Evolutionary conservation across 2,888 invertebrate genomes (phyloP).

Genomic region (Subacronicta megacephala): DNA sequence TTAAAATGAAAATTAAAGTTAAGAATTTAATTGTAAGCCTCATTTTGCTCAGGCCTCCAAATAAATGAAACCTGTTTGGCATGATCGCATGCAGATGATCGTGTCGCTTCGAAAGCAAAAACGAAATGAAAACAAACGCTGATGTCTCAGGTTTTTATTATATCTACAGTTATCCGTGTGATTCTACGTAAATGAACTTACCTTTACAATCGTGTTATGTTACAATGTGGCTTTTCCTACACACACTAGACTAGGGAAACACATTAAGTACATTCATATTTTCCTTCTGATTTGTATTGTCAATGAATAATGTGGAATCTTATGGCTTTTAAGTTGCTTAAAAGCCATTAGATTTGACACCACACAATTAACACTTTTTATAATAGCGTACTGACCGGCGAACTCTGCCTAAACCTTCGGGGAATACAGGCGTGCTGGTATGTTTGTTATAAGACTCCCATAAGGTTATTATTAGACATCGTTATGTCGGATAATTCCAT

Average conservation of each 20-base stretch:
- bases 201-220: constrained; percentile 20
- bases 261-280: constrained; percentile 7
- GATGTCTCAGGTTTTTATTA: constrained; percentile 69
- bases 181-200: constrained; percentile 62
- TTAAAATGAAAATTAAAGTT: constrained; percentile 32
- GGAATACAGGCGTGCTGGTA: too few relatives aligned
- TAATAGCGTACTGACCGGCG: too few relatives aligned
- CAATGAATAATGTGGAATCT: too few relatives aligned
- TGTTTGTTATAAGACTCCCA: too few relatives aligned
- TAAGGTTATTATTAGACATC: background rate
- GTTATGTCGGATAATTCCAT: constrained; percentile 19
- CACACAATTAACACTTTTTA: too few relatives aligned
- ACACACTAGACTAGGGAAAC: constrained; percentile 28
- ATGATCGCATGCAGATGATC: constrained; percentile 56
- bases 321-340: too few relatives aligned
- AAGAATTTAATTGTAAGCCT: constrained; percentile 18
- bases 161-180: constrained; percentile 45
- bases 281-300: constrained; percentile 8
- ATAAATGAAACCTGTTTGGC: constrained; percentile 58
- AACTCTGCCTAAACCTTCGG: too few relatives aligned
- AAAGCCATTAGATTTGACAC: too few relatives aligned
- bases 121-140: constrained; percentile 67
- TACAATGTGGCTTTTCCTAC: constrained; percentile 39
- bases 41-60: constrained; percentile 34
- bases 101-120: constrained; percentile 64